phyloP scores from a whole-genome alignment of 2,113 vertebrate genomes.

The Falcunculus frontatus region DNA sequence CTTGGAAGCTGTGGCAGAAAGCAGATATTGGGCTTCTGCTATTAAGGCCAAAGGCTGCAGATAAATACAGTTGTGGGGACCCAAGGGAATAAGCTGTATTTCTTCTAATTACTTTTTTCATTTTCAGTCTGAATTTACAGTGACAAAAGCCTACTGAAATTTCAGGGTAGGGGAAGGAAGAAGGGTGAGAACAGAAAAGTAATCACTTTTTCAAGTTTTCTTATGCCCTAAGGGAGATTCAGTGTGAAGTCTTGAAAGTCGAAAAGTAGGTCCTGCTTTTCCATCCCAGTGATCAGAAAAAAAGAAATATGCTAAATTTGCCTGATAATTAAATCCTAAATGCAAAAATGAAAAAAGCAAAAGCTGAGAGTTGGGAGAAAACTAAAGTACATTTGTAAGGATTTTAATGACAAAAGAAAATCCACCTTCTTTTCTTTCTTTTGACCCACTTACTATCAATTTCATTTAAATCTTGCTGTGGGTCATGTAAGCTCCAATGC shows the following conservation, averaged over 20 bases:
- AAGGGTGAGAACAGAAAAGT: neutral
- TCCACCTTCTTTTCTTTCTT: neutral
- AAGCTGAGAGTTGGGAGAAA: neutral
- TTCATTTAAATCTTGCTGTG: neutral
- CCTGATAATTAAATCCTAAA: neutral
- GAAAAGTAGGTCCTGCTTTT: neutral
- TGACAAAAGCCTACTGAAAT: conserved; percentile 4
- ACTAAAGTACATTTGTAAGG: neutral
- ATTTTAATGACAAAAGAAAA: neutral
- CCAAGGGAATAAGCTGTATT: neutral
- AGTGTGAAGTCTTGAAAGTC: neutral
- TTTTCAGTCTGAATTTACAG: neutral
- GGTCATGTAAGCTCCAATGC: neutral
- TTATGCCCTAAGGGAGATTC: neutral
- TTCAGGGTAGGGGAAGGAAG: neutral
- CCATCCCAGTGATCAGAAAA: neutral
- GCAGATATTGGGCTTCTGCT: neutral
- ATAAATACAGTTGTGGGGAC: neutral
- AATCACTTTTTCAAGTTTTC: neutral
- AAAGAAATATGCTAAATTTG: neutral
- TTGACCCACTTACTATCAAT: neutral
- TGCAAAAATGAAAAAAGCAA: neutral
- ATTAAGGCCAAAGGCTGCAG: neutral
- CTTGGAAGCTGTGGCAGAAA: neutral
- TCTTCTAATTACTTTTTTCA: conserved; percentile 20